A percentile compares a stretch with the other conserved stretches of the same genome.
These are phyloP conservation scores for Pelmatolapia mariae DNA, from an alignment of 2,113 vertebrate genomes.

Conservation along the genomic window DNA sequence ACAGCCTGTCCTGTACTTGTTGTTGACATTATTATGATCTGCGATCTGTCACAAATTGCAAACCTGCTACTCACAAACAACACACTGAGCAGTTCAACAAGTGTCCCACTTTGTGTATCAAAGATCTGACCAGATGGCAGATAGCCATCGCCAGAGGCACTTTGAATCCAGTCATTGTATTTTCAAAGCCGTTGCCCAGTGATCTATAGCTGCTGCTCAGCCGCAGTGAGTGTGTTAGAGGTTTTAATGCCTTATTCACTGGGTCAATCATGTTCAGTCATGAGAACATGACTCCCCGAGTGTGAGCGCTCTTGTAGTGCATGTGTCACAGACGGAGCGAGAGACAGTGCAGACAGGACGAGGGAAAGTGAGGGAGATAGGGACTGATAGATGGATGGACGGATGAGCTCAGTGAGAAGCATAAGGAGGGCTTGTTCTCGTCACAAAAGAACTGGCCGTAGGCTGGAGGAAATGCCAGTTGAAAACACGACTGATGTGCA, in stretches of 20 bases:
- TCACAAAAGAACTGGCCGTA: conserved; percentile 67
- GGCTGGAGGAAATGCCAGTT: conserved; percentile 71
- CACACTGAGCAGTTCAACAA: conserved; percentile 41
- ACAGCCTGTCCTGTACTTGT: conserved; percentile 8
- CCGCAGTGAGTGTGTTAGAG: conserved; percentile 31
- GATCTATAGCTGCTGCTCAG: conserved; percentile 49
- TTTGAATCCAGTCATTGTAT: conserved; percentile 67
- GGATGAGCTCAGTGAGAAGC: conserved; percentile 66
- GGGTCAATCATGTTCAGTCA: conserved; percentile 64
- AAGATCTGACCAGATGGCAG: conserved; percentile 66
- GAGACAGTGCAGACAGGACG: conserved; percentile 2
- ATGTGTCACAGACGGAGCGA: conserved; percentile 49
- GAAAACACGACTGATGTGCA: conserved; percentile 57
- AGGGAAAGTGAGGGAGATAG: conserved; percentile 36
- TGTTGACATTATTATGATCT: conserved; percentile 53
- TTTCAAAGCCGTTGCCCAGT: conserved; percentile 47
- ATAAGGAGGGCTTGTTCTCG: conserved; percentile 68
- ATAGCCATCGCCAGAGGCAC: conserved; percentile 43
- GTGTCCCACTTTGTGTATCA: conserved; percentile 58
- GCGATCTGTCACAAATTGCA: conserved; percentile 32
- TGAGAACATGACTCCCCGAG: conserved; percentile 59
- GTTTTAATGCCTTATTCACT: conserved; percentile 58
- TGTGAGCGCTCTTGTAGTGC: conserved; percentile 35
- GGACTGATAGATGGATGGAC: conserved; percentile 40
- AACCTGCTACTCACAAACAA: conserved; percentile 47